Base-by-base conservation (phyloP, 1,140 invertebrate genomes). In the Drosophila pachea region DNA sequence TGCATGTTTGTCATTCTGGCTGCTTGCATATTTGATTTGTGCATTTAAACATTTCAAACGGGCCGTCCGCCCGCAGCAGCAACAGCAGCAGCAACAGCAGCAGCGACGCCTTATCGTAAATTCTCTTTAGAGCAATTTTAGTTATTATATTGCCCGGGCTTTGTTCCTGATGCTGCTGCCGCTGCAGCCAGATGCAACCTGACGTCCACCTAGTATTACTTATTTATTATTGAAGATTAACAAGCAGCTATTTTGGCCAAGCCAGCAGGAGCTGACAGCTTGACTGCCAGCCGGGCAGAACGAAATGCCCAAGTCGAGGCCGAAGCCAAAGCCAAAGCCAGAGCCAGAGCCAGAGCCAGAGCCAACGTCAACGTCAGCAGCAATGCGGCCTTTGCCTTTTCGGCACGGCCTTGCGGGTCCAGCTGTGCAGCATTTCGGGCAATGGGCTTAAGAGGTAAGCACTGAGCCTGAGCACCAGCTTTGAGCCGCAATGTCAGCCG, bases 11-110 rank as follows among this genome's bases (percentile, higher is more conserved):
- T 69, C 67, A 58, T 69, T 72, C 68, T 45, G 79, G 66, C 79
- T 83, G 76, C 79, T 83, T 83, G 78, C 79, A 83, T 83, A 83
- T 83, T 83, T 83, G 78, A 83, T 83, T 83, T 83, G 78, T 83
- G 79, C 78, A 84, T 83, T 83, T 84, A 83, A 83, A 83, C 78
- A 83, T 83, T 83, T 86, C 68, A 83, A 83, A 84, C 79, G 73
- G 64, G 70, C 69, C 62, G 50, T 36, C 68, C 40, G 38, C 42
- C 48, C 32, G 38, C 61, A 52, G 35, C 47, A 40, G 33, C 40
- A 40, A 8, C 38, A 40, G 48, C 65, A 65, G 42, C 66, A 60
- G 52, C 59, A 73, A 59, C 59, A 68, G 68, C 70, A 58, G 61
- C 75, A 59, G 77, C 73, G 56, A 62, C 53, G 76, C 58, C 79